Evolutionary conservation across 2,797 vertebrate genomes (phyloP).

Genomic region (Sitta carolinensis): DNA sequence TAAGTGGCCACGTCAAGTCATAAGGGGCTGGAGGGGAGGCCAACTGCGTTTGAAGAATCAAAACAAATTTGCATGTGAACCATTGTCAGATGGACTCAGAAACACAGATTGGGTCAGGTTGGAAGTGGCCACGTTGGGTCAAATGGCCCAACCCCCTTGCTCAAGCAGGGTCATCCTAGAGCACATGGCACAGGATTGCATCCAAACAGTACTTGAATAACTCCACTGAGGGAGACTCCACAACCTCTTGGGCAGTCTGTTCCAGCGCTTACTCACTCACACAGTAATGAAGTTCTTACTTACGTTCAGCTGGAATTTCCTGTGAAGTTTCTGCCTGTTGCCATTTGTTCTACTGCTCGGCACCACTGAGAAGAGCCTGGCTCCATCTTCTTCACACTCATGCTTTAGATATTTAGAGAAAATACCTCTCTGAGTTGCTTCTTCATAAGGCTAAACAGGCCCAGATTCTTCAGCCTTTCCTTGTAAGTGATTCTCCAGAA

Average conservation of each 20-base stretch:
- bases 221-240: neutral
- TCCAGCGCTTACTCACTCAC: neutral
- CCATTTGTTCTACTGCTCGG: neutral
- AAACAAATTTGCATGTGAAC: neutral
- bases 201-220: neutral
- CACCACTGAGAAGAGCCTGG: accelerated
- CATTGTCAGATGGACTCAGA: neutral
- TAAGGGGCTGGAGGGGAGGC: neutral
- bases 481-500: neutral
- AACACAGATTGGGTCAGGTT: neutral
- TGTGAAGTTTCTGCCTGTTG: neutral
- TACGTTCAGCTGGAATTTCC: neutral
- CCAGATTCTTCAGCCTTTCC: neutral
- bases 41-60: neutral
- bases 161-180: neutral
- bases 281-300: neutral
- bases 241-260: neutral
- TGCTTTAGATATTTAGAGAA: accelerated
- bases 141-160: neutral
- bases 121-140: neutral
- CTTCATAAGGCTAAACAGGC: accelerated
- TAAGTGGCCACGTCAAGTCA: neutral
- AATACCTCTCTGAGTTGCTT: neutral
- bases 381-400: neutral
- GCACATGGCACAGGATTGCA: neutral